Conservation (phyloP, 2,113 vertebrate species). For the Tachysurus vachellii region DNA sequence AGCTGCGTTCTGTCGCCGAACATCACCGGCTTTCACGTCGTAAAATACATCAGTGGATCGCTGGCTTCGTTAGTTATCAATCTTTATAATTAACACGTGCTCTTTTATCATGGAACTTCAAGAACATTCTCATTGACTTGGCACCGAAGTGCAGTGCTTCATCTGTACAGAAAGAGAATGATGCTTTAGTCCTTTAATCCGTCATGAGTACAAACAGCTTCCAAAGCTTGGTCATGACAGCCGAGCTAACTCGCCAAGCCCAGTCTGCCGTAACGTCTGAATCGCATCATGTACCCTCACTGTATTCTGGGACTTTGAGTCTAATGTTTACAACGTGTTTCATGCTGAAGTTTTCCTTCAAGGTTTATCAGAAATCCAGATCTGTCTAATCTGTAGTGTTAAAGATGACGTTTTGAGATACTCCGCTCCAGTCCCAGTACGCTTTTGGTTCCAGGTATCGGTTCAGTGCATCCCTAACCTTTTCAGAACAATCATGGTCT, state of each 20-base stretch:
- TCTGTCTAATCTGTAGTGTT: background rate
- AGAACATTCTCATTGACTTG: too few species aligned
- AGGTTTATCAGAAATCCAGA: background rate
- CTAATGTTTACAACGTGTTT: background rate
- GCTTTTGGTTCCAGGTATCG: too few species aligned
- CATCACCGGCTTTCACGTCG: background rate
- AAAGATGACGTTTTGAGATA: background rate
- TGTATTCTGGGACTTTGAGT: background rate
- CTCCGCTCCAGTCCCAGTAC: background rate
- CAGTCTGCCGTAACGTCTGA: background rate
- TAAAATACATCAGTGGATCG: background rate
- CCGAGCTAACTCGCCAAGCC: background rate
- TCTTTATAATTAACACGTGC: background rate
- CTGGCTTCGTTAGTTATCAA: background rate
- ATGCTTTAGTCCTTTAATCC: too few species aligned
- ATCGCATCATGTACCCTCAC: background rate
- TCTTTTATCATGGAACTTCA: too few species aligned
- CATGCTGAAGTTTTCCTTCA: background rate
- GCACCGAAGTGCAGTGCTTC: too few species aligned
- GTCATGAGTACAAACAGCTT: too few species aligned
- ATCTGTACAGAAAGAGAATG: background rate
- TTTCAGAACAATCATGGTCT: constrained; percentile 29
- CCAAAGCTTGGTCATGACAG: background rate
- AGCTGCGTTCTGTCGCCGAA: background rate
- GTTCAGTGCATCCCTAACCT: background rate